Conservation (phyloP, 2,797 vertebrate genomes). For the Spondyliosoma cantharus region DNA sequence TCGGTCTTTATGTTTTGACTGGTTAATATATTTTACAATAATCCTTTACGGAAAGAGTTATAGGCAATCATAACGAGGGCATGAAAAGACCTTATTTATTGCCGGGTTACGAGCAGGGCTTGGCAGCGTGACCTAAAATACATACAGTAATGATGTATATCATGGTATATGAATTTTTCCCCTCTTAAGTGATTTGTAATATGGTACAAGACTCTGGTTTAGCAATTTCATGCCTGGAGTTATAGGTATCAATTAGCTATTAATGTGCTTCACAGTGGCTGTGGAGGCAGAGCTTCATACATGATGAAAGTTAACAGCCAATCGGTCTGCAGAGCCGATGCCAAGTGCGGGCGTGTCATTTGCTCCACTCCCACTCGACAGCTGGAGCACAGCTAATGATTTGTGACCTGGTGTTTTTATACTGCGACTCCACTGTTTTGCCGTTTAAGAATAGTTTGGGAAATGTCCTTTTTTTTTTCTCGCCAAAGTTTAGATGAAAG, state of each 20-base stretch:
- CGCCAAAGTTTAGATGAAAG: not conserved
- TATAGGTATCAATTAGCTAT: slow-evolving; percentile 46
- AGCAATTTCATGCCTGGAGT: slow-evolving; percentile 31
- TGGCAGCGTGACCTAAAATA: slow-evolving; percentile 34
- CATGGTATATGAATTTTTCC: slow-evolving; percentile 12
- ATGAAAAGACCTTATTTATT: slow-evolving; percentile 30
- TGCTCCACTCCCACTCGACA: slow-evolving; percentile 29
- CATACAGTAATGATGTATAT: slow-evolving; percentile 24
- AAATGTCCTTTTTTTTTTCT: not conserved
- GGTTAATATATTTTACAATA: slow-evolving; percentile 24
- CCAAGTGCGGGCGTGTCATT: slow-evolving; percentile 27
- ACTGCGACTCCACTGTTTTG: not conserved
- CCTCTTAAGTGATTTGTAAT: slow-evolving; percentile 31
- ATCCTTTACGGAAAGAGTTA: slow-evolving; percentile 12
- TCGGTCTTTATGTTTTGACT: slow-evolving; percentile 21
- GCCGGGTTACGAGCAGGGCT: not conserved
- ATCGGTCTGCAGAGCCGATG: slow-evolving; percentile 3
- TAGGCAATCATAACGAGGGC: slow-evolving; percentile 1
- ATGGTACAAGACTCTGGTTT: slow-evolving; percentile 1
- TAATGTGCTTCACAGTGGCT: slow-evolving; percentile 39
- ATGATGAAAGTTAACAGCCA: slow-evolving; percentile 34
- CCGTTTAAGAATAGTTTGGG: not conserved
- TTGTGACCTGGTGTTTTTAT: slow-evolving; percentile 20
- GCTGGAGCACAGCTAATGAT: slow-evolving; percentile 24
- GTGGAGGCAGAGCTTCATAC: slow-evolving; percentile 34